Evolutionary conservation across 2,888 invertebrate genomes (phyloP).

Genomic region (Saturnia japonica): DNA sequence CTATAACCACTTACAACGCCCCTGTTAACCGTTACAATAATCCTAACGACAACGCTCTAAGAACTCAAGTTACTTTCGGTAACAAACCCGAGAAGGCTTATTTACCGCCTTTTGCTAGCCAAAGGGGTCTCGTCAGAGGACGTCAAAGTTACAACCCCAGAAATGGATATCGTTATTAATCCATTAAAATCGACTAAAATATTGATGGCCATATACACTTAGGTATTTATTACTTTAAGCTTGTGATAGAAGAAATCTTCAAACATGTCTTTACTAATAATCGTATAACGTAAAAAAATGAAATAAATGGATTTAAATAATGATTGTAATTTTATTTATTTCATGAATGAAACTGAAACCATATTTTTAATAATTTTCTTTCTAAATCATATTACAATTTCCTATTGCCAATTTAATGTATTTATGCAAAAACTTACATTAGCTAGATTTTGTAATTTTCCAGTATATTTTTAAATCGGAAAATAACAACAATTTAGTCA

Average conservation of each 20-base stretch:
- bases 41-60: not conserved
- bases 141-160: conserved; percentile 56
- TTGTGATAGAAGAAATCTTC: not conserved
- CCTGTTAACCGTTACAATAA: not conserved
- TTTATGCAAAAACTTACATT: too few relatives aligned
- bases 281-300: not conserved
- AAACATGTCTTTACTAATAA: not conserved
- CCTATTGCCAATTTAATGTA: too few relatives aligned
- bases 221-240: not conserved
- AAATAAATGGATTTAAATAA: not conserved
- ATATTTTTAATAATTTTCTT: too few relatives aligned
- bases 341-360: not conserved
- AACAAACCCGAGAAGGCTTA: conserved; percentile 44
- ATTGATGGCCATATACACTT: not conserved
- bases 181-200: conserved; percentile 14
- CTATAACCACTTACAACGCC: not conserved
- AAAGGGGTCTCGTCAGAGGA: conserved; percentile 58
- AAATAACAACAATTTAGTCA: too few relatives aligned
- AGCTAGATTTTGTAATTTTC: too few relatives aligned
- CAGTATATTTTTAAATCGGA: too few relatives aligned
- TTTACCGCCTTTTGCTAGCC: conserved; percentile 49
- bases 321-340: not conserved
- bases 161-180: conserved; percentile 66
- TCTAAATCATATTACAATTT: too few relatives aligned
- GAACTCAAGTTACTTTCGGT: conserved; percentile 18